Percentiles rank a stretch among this genome's conserved stretches.
Conservation (phyloP, 2,888 invertebrate species). For the Aradus depressus region DNA sequence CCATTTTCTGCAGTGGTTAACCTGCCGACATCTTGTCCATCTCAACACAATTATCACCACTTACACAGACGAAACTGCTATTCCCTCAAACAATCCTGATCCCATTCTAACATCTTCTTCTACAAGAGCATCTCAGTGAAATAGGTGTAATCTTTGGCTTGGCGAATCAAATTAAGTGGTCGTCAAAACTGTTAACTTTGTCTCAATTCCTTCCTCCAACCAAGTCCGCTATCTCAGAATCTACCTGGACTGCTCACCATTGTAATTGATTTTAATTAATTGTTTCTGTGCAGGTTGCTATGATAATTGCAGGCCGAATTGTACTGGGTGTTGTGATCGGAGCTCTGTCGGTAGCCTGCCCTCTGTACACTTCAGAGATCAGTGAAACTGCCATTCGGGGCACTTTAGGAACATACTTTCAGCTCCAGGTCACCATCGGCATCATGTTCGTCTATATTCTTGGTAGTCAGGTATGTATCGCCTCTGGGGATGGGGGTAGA, state of each 20-base stretch:
- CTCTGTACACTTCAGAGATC: slow-evolving; percentile 77
- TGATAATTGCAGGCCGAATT: slow-evolving; percentile 55
- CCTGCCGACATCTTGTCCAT: too few relatives aligned
- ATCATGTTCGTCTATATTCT: slow-evolving; percentile 65
- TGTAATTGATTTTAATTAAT: neutral
- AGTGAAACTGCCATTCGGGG: slow-evolving; percentile 74
- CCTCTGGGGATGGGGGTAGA: neutral
- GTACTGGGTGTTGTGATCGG: slow-evolving; percentile 65
- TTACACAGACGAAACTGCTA: too few relatives aligned
- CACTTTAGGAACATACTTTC: slow-evolving; percentile 74
- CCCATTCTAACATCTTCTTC: too few relatives aligned
- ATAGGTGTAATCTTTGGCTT: too few relatives aligned
- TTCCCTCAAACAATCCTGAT: too few relatives aligned
- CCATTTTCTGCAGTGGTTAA: too few relatives aligned
- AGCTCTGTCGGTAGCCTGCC: slow-evolving; percentile 70
- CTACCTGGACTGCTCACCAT: neutral
- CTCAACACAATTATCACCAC: too few relatives aligned
- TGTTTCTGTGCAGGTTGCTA: slow-evolving; percentile 36
- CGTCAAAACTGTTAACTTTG: too few relatives aligned
- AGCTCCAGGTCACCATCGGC: slow-evolving; percentile 72
- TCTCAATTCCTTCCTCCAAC: too few relatives aligned
- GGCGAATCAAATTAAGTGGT: too few relatives aligned
- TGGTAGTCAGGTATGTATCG: slow-evolving; percentile 39
- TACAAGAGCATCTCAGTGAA: too few relatives aligned
- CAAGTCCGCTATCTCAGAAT: too few relatives aligned